These are phyloP conservation scores for Vombatus ursinus DNA, from an alignment of 2,113 vertebrate species.

Conservation along the genomic window DNA sequence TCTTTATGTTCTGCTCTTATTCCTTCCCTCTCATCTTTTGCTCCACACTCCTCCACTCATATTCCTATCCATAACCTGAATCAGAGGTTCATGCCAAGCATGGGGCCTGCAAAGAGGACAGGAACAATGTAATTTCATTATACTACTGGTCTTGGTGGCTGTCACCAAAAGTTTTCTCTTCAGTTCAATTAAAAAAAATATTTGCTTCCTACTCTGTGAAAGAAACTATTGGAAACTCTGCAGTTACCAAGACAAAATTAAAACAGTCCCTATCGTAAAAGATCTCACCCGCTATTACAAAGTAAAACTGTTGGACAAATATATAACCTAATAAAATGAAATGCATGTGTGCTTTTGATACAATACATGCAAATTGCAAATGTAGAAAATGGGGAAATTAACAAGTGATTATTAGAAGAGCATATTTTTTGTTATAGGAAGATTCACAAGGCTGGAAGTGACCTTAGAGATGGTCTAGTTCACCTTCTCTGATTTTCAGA, in stretches of 20 bases:
- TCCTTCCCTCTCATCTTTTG: background rate
- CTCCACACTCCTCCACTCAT: background rate
- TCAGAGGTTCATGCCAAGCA: too few relatives aligned
- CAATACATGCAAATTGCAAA: background rate
- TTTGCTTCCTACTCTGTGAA: background rate
- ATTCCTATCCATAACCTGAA: background rate
- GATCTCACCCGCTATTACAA: background rate
- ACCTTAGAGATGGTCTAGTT: too few relatives aligned
- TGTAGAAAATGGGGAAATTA: background rate
- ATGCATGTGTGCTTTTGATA: background rate
- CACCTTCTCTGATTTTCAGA: too few relatives aligned
- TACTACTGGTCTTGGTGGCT: background rate
- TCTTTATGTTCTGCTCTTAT: background rate
- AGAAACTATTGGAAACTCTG: background rate
- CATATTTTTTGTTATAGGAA: too few relatives aligned
- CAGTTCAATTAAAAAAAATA: background rate
- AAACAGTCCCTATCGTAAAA: background rate
- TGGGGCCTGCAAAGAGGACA: background rate
- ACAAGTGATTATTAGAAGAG: too few relatives aligned
- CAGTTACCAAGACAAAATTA: too few relatives aligned
- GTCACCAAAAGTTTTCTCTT: background rate
- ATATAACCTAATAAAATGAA: background rate
- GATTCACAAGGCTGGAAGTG: too few relatives aligned
- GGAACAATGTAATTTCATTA: background rate
- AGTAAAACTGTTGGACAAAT: background rate